Percentiles rank a stretch among this genome's conserved stretches.
Conservation (phyloP, 2,113 vertebrate species). For the Pelvicachromis taeniatus region DNA sequence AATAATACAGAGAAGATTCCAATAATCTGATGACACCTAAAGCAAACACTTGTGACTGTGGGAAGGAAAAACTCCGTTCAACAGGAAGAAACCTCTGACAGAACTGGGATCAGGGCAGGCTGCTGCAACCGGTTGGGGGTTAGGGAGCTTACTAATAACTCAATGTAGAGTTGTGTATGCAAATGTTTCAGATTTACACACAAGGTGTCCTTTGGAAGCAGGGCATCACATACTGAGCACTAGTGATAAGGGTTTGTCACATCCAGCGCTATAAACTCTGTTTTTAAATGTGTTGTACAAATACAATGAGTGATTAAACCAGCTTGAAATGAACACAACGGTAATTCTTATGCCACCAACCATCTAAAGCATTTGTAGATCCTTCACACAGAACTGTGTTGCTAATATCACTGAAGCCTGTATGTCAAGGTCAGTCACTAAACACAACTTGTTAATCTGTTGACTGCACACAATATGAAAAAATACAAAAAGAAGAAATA, state of each 20-base stretch:
- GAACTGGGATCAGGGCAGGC: accelerated
- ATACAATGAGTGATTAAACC: neutral
- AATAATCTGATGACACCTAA: neutral
- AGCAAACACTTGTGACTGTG: neutral
- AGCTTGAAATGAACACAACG: neutral
- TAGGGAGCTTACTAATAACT: neutral
- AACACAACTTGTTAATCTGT: neutral
- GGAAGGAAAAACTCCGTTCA: neutral
- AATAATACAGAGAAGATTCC: neutral
- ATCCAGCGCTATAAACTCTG: neutral
- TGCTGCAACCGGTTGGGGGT: neutral
- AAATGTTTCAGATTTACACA: neutral
- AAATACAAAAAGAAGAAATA: neutral
- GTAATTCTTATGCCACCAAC: neutral
- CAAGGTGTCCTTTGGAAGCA: neutral
- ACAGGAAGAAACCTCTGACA: neutral
- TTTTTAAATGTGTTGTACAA: neutral
- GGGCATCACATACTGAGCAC: neutral
- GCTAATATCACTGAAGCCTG: neutral
- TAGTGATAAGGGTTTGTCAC: neutral
- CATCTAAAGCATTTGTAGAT: neutral
- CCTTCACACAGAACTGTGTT: neutral
- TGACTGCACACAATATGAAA: neutral
- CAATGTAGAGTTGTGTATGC: neutral
- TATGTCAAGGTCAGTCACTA: neutral